These are phyloP conservation scores for Zaprionus lachaisei DNA, from an alignment of 1,140 invertebrate genomes.

Conservation along the genomic window DNA sequence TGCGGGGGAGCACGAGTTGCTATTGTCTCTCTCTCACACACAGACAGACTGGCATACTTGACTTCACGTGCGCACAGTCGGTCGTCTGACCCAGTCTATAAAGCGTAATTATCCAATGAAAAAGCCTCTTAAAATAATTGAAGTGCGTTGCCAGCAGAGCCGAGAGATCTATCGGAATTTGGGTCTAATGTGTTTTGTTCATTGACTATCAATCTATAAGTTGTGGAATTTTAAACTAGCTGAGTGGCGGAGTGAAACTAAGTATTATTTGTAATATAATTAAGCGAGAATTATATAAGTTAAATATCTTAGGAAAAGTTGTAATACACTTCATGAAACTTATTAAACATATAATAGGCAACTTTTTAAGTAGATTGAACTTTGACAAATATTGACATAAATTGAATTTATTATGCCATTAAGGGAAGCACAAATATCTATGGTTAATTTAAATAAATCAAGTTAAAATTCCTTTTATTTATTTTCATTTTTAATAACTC, in stretches of 20 bases:
- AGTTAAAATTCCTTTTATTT: neutral
- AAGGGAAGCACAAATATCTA: too few relatives aligned
- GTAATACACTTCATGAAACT: neutral
- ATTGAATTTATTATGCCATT: too few relatives aligned
- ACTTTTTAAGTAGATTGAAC: neutral
- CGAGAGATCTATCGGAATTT: constrained; percentile 17
- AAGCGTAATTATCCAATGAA: constrained; percentile 45
- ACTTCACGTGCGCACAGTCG: constrained; percentile 5
- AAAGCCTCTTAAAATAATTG: constrained; percentile 28
- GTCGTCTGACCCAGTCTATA: constrained; percentile 41
- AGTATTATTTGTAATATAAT: too few relatives aligned
- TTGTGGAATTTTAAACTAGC: neutral
- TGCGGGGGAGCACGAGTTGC: constrained; percentile 46
- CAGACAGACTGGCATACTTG: neutral
- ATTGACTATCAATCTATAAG: neutral
- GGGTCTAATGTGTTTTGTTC: neutral
- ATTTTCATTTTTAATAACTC: neutral
- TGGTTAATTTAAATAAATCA: neutral
- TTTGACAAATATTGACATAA: too few relatives aligned
- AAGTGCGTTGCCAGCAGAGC: constrained; percentile 17
- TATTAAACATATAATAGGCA: neutral
- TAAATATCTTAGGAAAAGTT: neutral
- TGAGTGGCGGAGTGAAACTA: neutral
- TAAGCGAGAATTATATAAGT: too few relatives aligned
- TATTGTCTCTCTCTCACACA: constrained; percentile 19